Percentiles rank a stretch among this genome's conserved stretches.
phyloP scores from a whole-genome alignment of 2,888 invertebrate genomes.

The Drosophila putrida region DNA sequence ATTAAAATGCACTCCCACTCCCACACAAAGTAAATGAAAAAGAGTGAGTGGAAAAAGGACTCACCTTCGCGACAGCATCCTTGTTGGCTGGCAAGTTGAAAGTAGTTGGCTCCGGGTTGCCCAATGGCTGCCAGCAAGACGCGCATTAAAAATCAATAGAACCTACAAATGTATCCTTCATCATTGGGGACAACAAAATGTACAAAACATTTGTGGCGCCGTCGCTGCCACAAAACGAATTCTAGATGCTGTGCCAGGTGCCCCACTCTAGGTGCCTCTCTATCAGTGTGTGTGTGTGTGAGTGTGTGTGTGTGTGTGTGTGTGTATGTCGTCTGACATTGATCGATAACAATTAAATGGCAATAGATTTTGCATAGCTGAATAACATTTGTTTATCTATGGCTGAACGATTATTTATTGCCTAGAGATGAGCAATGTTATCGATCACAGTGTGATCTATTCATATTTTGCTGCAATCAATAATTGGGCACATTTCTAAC shows the following conservation, averaged over 20 bases:
- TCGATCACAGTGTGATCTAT: background rate
- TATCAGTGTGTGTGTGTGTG: background rate
- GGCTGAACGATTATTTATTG: slow-evolving; percentile 1
- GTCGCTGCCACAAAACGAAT: slow-evolving; percentile 28
- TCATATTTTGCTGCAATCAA: background rate
- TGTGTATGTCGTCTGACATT: slow-evolving; percentile 26
- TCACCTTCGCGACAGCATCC: slow-evolving; percentile 44
- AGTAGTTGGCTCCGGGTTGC: slow-evolving; percentile 54
- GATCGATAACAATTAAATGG: slow-evolving; percentile 49
- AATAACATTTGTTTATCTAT: slow-evolving; percentile 2
- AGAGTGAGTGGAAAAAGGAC: background rate
- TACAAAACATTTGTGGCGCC: slow-evolving; percentile 66
- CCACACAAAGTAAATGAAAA: background rate
- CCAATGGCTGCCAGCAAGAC: slow-evolving; percentile 60
- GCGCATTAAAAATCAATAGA: slow-evolving; percentile 76
- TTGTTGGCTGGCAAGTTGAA: slow-evolving; percentile 54
- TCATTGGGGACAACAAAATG: slow-evolving; percentile 47
- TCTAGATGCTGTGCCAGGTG: slow-evolving; percentile 43
- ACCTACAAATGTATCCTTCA: slow-evolving; percentile 73
- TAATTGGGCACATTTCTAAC: background rate
- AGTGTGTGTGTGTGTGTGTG: slow-evolving; percentile 4
- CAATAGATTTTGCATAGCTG: slow-evolving; percentile 26
- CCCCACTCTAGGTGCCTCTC: background rate
- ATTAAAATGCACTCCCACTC: slow-evolving; percentile 55
- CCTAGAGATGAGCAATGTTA: background rate